Conservation (phyloP, 2,113 vertebrate genomes). For the Onychostruthus taczanowskii region DNA sequence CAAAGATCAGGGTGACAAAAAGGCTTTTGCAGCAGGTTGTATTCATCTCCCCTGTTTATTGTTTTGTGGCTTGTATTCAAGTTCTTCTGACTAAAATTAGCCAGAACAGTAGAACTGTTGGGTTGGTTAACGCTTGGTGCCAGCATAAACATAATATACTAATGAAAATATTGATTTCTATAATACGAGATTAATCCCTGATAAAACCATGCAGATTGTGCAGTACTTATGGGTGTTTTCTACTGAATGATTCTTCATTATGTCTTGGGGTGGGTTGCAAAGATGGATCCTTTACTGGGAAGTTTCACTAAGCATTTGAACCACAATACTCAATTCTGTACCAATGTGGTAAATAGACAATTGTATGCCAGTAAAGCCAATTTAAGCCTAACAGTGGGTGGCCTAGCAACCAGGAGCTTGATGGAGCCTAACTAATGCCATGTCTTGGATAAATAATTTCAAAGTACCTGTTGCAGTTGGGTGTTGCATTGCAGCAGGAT, state of each 20-base stretch:
- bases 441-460: background rate
- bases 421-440: background rate
- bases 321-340: background rate
- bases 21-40: background rate
- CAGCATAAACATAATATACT: background rate
- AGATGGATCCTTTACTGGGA: background rate
- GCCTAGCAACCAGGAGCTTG: background rate
- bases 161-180: background rate
- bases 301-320: background rate
- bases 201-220: background rate
- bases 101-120: background rate
- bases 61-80: background rate
- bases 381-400: background rate
- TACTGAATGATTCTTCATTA: background rate
- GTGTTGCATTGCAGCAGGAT: background rate
- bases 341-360: background rate
- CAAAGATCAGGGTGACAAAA: slow-evolving; percentile 14
- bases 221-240: background rate
- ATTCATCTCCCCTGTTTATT: background rate
- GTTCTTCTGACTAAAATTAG: background rate
- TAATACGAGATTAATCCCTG: background rate
- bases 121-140: background rate
- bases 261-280: background rate
- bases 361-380: background rate
- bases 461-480: background rate